Conservation (phyloP, 2,113 vertebrate species). For the Willisornis vidua region DNA sequence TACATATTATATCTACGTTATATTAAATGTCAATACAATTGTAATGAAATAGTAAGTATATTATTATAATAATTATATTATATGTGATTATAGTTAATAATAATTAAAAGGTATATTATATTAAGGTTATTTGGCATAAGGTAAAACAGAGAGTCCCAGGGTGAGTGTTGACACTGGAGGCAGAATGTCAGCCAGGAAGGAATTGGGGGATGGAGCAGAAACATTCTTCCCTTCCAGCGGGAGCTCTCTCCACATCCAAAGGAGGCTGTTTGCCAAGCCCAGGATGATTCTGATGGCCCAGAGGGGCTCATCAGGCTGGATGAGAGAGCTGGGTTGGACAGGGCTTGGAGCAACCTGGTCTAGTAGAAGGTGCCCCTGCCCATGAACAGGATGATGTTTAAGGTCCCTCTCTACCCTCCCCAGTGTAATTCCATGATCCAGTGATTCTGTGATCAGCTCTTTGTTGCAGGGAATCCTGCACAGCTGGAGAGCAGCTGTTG, state of each 20-base stretch:
- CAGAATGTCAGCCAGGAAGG: background rate
- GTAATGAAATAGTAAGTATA: no score
- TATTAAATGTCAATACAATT: no score
- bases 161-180: background rate
- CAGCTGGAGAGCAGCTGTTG: background rate
- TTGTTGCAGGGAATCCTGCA: background rate
- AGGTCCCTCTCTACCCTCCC: background rate
- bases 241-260: background rate
- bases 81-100: no score
- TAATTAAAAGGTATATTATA: no score
- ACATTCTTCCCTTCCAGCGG: background rate
- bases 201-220: background rate
- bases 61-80: no score
- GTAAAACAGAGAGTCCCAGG: background rate
- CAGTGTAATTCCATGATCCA: fast-evolving
- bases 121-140: background rate
- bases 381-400: background rate
- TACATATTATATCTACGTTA: no score
- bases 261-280: background rate
- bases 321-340: fast-evolving
- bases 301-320: background rate
- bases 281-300: background rate
- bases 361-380: background rate
- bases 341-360: background rate
- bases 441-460: no score